These are phyloP conservation scores for Hypolimnas misippus DNA, from an alignment of 2,888 invertebrate genomes.

Conservation along the genomic window DNA sequence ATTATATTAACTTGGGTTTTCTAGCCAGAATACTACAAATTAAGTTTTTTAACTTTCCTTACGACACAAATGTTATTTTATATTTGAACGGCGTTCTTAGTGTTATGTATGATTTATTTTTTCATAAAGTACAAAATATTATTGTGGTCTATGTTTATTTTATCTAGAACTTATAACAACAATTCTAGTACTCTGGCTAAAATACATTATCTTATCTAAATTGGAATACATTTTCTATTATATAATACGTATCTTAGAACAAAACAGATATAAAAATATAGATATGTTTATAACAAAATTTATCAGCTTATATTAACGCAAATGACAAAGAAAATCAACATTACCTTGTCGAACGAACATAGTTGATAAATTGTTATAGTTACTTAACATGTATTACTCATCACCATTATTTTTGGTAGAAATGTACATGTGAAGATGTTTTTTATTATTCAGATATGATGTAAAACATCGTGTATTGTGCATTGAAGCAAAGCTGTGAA, in stretches of 20 bases:
- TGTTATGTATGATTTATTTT: background rate
- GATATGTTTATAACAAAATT: slow-evolving; percentile 60
- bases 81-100: too few species aligned
- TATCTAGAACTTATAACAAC: background rate
- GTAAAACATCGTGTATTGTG: slow-evolving; percentile 14
- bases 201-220: slow-evolving; percentile 53
- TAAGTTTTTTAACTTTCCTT: too few species aligned
- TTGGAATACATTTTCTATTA: slow-evolving; percentile 64
- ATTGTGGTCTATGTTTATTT: background rate
- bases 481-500: slow-evolving; percentile 26
- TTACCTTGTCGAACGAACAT: slow-evolving; percentile 26
- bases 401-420: background rate
- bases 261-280: slow-evolving; percentile 73
- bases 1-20: slow-evolving; percentile 43
- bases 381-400: background rate
- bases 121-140: background rate
- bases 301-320: slow-evolving; percentile 27
- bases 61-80: too few species aligned
- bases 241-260: slow-evolving; percentile 49
- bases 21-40: slow-evolving; percentile 39
- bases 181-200: slow-evolving; percentile 53
- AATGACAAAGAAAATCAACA: slow-evolving; percentile 14
- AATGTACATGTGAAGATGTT: background rate
- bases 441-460: background rate
- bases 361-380: background rate